phyloP scores from a whole-genome alignment of 1,140 invertebrate genomes.

The Harpegnathos saltator region DNA sequence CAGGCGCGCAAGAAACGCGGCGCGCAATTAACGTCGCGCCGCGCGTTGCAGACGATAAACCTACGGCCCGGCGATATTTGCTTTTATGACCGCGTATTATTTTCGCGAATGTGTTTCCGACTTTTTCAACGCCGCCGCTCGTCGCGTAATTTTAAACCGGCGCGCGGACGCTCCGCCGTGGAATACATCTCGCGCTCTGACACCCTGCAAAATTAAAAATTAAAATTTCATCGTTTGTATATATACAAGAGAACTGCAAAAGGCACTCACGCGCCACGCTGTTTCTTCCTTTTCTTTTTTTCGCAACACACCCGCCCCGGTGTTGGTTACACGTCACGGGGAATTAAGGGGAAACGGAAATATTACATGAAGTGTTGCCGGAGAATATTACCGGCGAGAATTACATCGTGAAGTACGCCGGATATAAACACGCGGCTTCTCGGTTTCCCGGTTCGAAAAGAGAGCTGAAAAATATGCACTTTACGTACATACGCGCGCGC shows the following conservation, averaged over 20 bases:
- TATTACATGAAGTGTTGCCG: constrained; percentile 48
- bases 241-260: constrained; percentile 54
- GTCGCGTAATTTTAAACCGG: constrained; percentile 67
- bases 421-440: constrained; percentile 48
- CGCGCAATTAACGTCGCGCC: constrained; percentile 45
- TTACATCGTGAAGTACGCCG: constrained; percentile 40
- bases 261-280: background rate
- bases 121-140: constrained; percentile 48
- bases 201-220: constrained; percentile 68
- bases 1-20: constrained; percentile 32
- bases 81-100: constrained; percentile 65
- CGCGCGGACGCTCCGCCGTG: background rate
- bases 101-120: constrained; percentile 45
- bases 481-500: background rate
- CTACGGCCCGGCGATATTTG: constrained; percentile 39
- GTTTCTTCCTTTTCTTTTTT: constrained; percentile 47
- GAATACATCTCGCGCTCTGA: constrained; percentile 31
- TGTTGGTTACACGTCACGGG: constrained; percentile 48
- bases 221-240: constrained; percentile 74
- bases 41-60: constrained; percentile 50
- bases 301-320: background rate
- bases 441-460: constrained; percentile 37
- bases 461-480: background rate
- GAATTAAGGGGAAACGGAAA: constrained; percentile 62
- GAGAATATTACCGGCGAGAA: constrained; percentile 53